Evolutionary conservation across 1,140 invertebrate genomes (phyloP), one percentile per base, ranked within the genome.

Genomic region (Triops longicaudatus): DNA sequence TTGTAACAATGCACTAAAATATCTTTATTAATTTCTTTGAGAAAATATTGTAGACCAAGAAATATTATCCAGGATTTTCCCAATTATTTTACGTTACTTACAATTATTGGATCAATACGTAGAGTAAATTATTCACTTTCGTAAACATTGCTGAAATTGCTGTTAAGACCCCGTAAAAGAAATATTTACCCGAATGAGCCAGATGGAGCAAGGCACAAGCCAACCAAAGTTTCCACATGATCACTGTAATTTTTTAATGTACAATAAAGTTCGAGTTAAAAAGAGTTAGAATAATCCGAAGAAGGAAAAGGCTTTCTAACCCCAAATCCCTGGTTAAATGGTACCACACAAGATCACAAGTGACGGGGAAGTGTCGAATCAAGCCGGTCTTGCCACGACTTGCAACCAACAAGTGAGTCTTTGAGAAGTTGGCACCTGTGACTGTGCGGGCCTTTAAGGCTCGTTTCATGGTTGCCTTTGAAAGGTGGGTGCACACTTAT

Each of bases 381-480:
- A 63, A 63, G 50, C 50, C 50, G 50, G 50, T 63, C 50, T 63
- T n/a, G 17, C 50, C 14, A 63, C 50, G 22, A 17, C 22, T 63
- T 63, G 50, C 31, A 7, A 63, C 14, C 50, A 63, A 63, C 50
- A 63, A 22, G 31, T 37, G 50, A 63, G 50, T 63, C 50, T 63
- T 63, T 63, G 17, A 63, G 50, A 63, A 63, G 50, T 63, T 63
- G 50, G 50, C 50, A 63, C 50, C 22, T 63, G 50, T 63, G 50
- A 63, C 14, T 63, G 50, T 63, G 50, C 50, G 50, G 50, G 50
- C 50, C 50, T 63, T 63, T 63, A 63, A 63, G 50, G 50, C 50
- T 22, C 50, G 50, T 63, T 63, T 63, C 50, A 63, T 63, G 50
- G 50, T 63, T 63, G 50, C 50, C 50, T 63, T 63, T 63, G 50